Evolutionary conservation across 2,113 vertebrate genomes (phyloP), one percentile per base, ranked within the genome.

Genomic region (Podilymbus podiceps): DNA sequence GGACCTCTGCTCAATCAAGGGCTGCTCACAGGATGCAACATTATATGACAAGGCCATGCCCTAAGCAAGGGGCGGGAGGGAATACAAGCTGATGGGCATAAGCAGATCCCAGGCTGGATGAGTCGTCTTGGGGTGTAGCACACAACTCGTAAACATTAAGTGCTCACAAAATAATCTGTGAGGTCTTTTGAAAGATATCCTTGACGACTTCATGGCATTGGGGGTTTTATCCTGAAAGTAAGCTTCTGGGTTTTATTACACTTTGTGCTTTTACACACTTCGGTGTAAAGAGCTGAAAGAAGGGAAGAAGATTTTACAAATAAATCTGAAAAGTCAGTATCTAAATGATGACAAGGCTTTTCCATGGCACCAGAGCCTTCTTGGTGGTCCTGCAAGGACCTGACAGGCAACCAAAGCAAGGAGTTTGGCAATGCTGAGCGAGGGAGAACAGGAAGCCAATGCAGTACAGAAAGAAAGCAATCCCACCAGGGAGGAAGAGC

Each of bases 191-290:
- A 28, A 66, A 38, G 7, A 38, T 4, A 6, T 4, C 3, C 27
- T 18, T 55, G 16, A 38, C 40, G 4, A 9, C 2, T 66, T 15
- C n/a, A 3, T 2, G 9, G 11, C 4, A 5, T 1, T 11, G n/a
- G 11, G 23, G 3, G 22, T 4, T 44, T 52, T n/a, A n/a, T 18
- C 19, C 28, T 16, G 13, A 73, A 73, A 72, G 52, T 8, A 52
- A 40, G 10, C 31, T 42, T 33, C 27, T 5, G 28, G 27, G 2
- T 56, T 4, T 11, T 11, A 35, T 16, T 6, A 25, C 47, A 17
- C 44, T 22, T 9, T 11, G 12, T 38, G 33, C 13, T 85, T 71
- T 38, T 59, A 33, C 28, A 72, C 8, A 1, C 23, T 15, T 15
- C 44, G 17, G 35, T n/a, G 50, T 1, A 20, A 50, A 63, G 23